A percentile compares a stretch with the other conserved stretches of the same genome.
phyloP scores from a whole-genome alignment of 1,140 invertebrate genomes.

The Drosophila kurseongensis region DNA sequence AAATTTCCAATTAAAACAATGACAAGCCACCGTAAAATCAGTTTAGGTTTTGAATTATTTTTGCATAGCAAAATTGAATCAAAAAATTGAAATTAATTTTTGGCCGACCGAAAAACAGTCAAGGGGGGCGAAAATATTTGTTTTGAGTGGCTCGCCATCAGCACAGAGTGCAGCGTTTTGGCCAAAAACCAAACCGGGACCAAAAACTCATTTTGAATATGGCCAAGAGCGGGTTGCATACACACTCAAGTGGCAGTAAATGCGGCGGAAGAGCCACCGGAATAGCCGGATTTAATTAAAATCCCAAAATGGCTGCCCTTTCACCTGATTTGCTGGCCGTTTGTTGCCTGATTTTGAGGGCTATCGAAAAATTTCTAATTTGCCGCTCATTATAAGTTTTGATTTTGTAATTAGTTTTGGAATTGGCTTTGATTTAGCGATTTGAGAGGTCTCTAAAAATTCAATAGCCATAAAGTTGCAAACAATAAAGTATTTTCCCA shows the following conservation, averaged over 20 bases:
- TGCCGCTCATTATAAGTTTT: constrained; percentile 68
- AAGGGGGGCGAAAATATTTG: constrained; percentile 37
- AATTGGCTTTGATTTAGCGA: constrained; percentile 36
- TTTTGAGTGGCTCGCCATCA: constrained; percentile 47
- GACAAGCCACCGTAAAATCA: constrained; percentile 18
- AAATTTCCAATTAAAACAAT: constrained; percentile 74
- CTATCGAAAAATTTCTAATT: constrained; percentile 70
- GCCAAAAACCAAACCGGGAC: constrained; percentile 33
- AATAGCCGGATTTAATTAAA: constrained; percentile 75
- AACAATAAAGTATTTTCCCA: constrained; percentile 11
- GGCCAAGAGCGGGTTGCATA: constrained; percentile 37
- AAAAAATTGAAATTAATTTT: constrained; percentile 71
- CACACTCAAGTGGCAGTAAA: constrained; percentile 43
- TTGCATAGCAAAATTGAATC: constrained; percentile 21
- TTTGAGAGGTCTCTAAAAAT: constrained; percentile 20
- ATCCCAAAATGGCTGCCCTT: constrained; percentile 61
- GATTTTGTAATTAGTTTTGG: constrained; percentile 77
- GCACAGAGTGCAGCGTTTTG: constrained; percentile 32
- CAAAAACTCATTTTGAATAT: constrained; percentile 74
- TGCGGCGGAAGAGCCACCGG: constrained; percentile 34
- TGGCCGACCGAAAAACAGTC: constrained; percentile 3
- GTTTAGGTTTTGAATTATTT: constrained; percentile 49
- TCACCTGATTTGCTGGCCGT: constrained; percentile 49
- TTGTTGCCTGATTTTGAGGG: constrained; percentile 39
- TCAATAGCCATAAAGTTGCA: constrained; percentile 26